Conservation (phyloP, 2,797 vertebrate genomes). For the Hippopotamyrus pictus region DNA sequence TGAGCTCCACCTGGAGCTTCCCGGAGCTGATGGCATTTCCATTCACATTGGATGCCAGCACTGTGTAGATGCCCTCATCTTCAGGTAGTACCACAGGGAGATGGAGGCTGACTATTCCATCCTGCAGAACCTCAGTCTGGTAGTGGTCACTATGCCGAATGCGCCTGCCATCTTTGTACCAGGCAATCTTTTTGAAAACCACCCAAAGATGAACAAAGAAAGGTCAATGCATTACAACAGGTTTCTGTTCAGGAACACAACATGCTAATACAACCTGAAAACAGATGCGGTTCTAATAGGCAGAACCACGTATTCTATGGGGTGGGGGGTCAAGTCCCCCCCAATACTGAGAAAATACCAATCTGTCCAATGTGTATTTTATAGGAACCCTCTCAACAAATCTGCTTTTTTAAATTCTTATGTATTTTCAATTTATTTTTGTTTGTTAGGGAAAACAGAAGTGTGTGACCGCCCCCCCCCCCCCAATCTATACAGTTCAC, state of each 20-base stretch:
- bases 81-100: constrained; percentile 83
- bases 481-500: not conserved
- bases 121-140: constrained; percentile 82
- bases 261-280: not conserved
- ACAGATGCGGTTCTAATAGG: not conserved
- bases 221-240: not conserved
- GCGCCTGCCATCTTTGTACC: constrained; percentile 95
- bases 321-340: no score
- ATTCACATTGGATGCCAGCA: constrained; percentile 81
- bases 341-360: not conserved
- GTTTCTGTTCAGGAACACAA: not conserved
- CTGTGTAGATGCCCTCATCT: constrained; percentile 94
- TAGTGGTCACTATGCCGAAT: constrained; percentile 73
- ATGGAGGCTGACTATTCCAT: constrained; percentile 83
- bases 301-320: no score
- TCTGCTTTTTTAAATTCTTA: not conserved
- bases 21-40: constrained; percentile 91
- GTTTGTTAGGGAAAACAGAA: not conserved
- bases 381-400: not conserved
- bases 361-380: not conserved
- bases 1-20: constrained; percentile 87
- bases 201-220: not conserved
- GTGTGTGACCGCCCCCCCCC: not conserved
- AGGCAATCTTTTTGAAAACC: constrained; percentile 69
- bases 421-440: not conserved